Evolutionary conservation across 2,888 invertebrate species (phyloP).

Genomic region (Ryuthela nishihirai): DNA sequence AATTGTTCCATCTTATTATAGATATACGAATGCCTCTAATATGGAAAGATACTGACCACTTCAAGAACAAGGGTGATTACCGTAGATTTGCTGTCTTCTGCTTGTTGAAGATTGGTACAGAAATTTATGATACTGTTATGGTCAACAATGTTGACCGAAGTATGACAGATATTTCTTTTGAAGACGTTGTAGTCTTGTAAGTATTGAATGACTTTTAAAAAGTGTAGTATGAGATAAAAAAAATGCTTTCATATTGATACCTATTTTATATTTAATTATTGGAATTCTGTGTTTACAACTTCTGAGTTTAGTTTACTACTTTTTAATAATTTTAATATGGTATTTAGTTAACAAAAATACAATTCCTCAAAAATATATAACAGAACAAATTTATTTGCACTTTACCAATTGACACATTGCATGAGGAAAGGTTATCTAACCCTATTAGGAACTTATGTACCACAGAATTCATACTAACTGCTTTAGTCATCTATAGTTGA

Average conservation of each 20-base stretch:
- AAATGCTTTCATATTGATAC: neutral
- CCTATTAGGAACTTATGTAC: no score
- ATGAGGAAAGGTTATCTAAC: no score
- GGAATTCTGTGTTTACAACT: no score
- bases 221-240: neutral
- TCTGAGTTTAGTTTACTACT: no score
- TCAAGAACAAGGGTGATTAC: constrained; percentile 63
- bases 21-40: constrained; percentile 63
- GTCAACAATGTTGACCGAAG: constrained; percentile 61
- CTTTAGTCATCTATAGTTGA: no score
- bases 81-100: constrained; percentile 63
- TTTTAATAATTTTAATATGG: no score
- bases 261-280: no score
- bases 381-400: neutral
- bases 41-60: constrained; percentile 64
- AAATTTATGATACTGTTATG: constrained; percentile 61
- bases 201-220: neutral
- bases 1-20: neutral
- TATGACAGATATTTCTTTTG: constrained; percentile 62
- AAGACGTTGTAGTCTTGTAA: constrained; percentile 58
- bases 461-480: no score
- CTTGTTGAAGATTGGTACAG: constrained; percentile 60
- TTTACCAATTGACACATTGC: neutral
- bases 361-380: no score
- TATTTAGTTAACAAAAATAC: no score